These are phyloP conservation scores for Pachyuromys duprasi DNA, from an alignment of 2,797 vertebrate species.

Conservation along the genomic window DNA sequence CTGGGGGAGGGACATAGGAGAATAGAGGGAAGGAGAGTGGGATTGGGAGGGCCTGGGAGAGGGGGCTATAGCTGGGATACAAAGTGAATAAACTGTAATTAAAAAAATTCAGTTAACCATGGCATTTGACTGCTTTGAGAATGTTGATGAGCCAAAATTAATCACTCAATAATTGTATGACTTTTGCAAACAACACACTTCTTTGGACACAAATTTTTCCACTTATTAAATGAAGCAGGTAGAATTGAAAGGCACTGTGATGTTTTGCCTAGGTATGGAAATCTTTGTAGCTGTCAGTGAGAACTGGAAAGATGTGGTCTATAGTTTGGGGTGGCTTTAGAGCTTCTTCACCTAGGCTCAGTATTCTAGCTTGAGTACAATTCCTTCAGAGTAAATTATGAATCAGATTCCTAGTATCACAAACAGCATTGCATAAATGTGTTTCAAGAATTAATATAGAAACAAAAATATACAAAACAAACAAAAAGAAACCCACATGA, in stretches of 20 bases:
- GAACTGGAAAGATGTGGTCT: neutral
- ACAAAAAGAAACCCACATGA: too few relatives aligned
- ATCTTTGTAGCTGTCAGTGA: neutral
- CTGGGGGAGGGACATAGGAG: too few relatives aligned
- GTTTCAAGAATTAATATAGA: neutral
- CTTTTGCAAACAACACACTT: neutral
- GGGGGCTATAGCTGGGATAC: too few relatives aligned
- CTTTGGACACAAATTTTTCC: neutral
- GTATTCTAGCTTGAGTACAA: neutral
- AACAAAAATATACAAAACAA: neutral
- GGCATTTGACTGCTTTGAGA: neutral
- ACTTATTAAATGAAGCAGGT: neutral
- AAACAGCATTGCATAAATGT: conserved; percentile 22
- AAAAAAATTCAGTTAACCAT: neutral
- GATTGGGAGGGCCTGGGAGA: too few relatives aligned
- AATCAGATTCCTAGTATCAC: neutral
- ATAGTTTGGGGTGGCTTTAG: neutral
- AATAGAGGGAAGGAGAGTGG: too few relatives aligned
- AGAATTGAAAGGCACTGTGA: neutral
- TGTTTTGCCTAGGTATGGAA: neutral
- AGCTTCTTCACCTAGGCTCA: neutral
- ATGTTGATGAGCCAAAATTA: neutral
- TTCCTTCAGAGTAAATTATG: conserved; percentile 1
- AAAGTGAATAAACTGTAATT: too few relatives aligned
- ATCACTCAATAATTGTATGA: neutral